Evolutionary conservation across 2,113 vertebrate species (phyloP), one percentile per base, ranked within the genome.

Genomic region (Cariama cristata): DNA sequence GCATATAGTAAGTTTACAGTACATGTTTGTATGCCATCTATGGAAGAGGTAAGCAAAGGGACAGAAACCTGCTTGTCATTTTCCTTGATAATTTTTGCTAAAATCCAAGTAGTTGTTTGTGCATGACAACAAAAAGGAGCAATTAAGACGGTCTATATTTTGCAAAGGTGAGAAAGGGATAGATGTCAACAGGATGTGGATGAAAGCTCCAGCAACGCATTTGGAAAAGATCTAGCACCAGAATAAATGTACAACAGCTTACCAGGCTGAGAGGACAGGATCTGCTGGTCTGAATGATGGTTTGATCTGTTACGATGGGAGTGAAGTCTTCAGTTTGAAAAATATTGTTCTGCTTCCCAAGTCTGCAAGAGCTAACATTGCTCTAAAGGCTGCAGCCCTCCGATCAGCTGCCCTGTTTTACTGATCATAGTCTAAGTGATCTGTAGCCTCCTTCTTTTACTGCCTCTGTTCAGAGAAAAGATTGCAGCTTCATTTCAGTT

Each of bases 301-400:
- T 90, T 90, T 90, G 59, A 77, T 90, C 75, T 95, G n/a, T 80
- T 93, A 63, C 0, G 9, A 86, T 74, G 38, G 71, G 50, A 90
- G 67, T 62, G 38, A 90, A 86, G 49, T 75, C 96, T 90, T 86
- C 86, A 58, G 64, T 77, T 63, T 62, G 82, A 80, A 88, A 94
- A 97, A 97, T 75, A 88, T n/a, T 82, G 68, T 88, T 95, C 88
- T 92, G 79, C 86, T 96, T 83, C 85, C 86, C 44, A 38, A 85
- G 42, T 94, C 82, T 95, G 90, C 74, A 84, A 76, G 67, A 94
- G 80, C 86, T 89, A 84, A 89, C 84, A 42, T 42, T 90, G 90
- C 53, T 93, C 75, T 92, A 63, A 90, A 90, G 76, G 63, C 92
- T 92, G 88, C 86, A 63, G 68, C 90, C 75, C 71, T 96, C 95